A percentile compares a stretch with the other conserved stretches of the same genome.
phyloP scores from a whole-genome alignment of 2,797 vertebrate genomes.

The Petrocephalus sullivani region DNA sequence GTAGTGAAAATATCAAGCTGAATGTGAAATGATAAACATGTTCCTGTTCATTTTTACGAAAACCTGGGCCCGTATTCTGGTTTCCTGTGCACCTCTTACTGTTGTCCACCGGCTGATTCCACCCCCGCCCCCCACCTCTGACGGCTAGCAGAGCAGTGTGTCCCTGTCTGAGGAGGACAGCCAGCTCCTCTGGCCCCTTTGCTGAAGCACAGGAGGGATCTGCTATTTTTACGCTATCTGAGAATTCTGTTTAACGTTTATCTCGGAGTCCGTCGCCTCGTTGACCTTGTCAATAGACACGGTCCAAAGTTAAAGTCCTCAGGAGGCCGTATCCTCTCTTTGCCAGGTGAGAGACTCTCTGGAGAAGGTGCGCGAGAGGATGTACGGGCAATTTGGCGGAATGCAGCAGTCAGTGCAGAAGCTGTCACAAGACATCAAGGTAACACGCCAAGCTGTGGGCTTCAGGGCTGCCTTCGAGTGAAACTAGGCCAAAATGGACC shows the following conservation, averaged over 20 bases:
- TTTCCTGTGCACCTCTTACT: background rate
- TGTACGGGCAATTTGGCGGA: constrained; percentile 92
- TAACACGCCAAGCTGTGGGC: constrained; percentile 46
- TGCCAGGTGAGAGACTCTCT: constrained; percentile 89
- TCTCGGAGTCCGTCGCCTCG: background rate
- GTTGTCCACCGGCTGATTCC: background rate
- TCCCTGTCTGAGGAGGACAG: background rate
- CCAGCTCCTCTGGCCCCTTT: background rate
- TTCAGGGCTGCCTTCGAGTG: background rate
- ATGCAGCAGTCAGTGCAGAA: constrained; percentile 90
- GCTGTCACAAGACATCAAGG: constrained; percentile 82
- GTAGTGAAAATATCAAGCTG: background rate
- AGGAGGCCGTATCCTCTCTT: background rate
- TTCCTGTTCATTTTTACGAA: background rate
- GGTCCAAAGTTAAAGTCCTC: constrained; percentile 12
- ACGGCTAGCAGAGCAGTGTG: background rate
- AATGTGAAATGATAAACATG: background rate
- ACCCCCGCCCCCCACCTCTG: background rate
- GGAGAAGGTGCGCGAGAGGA: constrained; percentile 88
- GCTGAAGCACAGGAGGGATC: background rate
- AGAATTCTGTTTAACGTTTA: background rate
- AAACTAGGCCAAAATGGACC: background rate
- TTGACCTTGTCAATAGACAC: background rate
- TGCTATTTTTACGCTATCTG: background rate
- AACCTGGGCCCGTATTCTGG: background rate